Evolutionary conservation across 2,797 vertebrate species (phyloP), one percentile per base, ranked within the genome.

Genomic region (Aphelocoma californica): DNA sequence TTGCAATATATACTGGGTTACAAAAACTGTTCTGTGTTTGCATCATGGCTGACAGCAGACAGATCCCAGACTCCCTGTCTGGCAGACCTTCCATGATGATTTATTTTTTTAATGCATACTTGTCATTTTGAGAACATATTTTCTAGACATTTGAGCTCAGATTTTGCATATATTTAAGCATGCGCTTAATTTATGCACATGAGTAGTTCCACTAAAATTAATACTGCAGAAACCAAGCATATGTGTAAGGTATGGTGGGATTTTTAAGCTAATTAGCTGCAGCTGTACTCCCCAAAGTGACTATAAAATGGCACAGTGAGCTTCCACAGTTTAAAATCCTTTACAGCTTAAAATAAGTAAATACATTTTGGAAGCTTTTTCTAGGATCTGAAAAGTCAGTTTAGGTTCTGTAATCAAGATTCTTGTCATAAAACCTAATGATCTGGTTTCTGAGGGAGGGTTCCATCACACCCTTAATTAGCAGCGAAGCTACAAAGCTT

Each of bases 1-100:
- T 96, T 95, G 94, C 96, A 95, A 51, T 94, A 96, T 97, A 93
- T 89, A 91, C 97, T 96, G 97, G 95, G 95, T 97, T 97, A 96
- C 96, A 93, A 91, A 96, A 97, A 90, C 62, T 93, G 93, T 85
- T 92, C 82, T 60, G 83, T 96, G 93, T 96, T 97, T 92, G 95
- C 92, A 75, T 95, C 67, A 34, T 92, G 94, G 85, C 73, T 81
- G 89, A 81, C 86, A 92, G 95, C 95, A 95, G 87, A 54, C 88
- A 82, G 83, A 78, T 36, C n/a, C 54, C 1, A 44, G 53, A 57
- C 79, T 85, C 36, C 73, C 81, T 95, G 91, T 84, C 90, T 90
- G 78, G 66, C 65, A 81, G 86, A 83, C 85, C 95, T 92, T 90
- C 92, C 86, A n/a, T 71, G 85, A 92, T 77, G 77, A 65, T 75